Evolutionary conservation across 1,140 invertebrate genomes (phyloP), one percentile per base, ranked within the genome.

Genomic region (Dendroctonus valens): DNA sequence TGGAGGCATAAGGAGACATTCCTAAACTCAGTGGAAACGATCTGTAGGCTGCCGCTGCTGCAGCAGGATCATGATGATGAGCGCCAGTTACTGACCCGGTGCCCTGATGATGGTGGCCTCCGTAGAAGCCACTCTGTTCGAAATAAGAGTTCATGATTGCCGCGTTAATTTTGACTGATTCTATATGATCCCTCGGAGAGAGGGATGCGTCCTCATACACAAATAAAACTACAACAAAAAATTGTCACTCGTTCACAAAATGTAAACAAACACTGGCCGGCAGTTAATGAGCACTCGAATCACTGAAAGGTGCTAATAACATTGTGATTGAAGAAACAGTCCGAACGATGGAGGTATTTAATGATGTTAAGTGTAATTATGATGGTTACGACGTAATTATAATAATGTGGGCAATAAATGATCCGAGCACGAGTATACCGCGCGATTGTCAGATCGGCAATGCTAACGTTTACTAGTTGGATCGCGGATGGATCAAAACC

Each of bases 71-170:
- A 69, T 86, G 84, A 73, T 91, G 89, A 69, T 87, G 87, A 7
- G 86, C 84, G 44, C 87, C 86, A 12, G 87, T 84, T 49, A 85
- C 84, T 70, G 81, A 80, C 59, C 82, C 79, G 52, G 84, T 82
- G 68, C 87, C 83, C 75, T 90, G 88, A 77, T 92, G 90, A 73
- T 91, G 90, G 80, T 93, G 92, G 72, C 90, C 87, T 65, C 92
- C 92, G 82, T 95, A 95, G 84, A 95, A 95, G 79, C 92, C 92
- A 80, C 89, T 89, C 83, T 94, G 93, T 82, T 95, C 93, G 80
- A 95, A 96, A 81, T 95, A 96, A 76, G 92, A 94, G 87, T 95
- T 95, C 93, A 95, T 96, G 83, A 82, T 85, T 70, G 73, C 71
- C 44, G 75, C 72, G 72, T 75, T 77, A 76, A 76, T 77, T 75